These are phyloP conservation scores for Astur gentilis DNA, from an alignment of 2,113 vertebrate species.

Conservation along the genomic window DNA sequence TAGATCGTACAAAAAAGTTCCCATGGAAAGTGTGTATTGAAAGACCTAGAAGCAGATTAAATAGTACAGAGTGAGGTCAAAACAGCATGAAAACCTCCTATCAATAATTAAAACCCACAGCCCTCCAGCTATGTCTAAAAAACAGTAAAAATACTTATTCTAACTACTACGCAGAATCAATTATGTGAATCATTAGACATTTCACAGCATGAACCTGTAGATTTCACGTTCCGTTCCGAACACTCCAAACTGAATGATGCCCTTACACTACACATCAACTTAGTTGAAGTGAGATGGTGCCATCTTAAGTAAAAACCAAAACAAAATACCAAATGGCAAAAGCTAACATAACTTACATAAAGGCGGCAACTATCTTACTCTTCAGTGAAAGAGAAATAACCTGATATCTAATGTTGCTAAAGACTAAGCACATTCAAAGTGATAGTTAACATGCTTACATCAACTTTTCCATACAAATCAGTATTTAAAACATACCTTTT, in stretches of 20 bases:
- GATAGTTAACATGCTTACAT: not conserved
- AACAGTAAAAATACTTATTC: not conserved
- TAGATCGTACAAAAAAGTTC: conserved; percentile 98
- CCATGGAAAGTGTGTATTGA: conserved; percentile 99
- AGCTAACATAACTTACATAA: not conserved
- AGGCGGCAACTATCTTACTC: not conserved
- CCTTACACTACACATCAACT: not conserved
- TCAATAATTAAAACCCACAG: not conserved
- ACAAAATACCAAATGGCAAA: not conserved
- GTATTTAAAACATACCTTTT: conserved; percentile 80
- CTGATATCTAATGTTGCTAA: not conserved
- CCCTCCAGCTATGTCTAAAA: not conserved
- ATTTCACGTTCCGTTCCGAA: not conserved
- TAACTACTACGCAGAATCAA: not conserved
- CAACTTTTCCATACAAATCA: rapidly evolving
- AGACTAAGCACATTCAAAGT: not conserved
- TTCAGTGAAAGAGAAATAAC: not conserved
- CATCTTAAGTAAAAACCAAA: not conserved
- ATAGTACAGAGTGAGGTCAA: not conserved
- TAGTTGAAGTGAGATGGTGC: not conserved
- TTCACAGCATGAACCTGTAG: not conserved
- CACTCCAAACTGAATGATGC: not conserved
- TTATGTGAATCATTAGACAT: not conserved
- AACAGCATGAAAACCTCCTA: not conserved
- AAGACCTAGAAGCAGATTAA: conserved; percentile 77